These are phyloP conservation scores for Chlorops oryzae DNA, from an alignment of 1,140 invertebrate species.

Conservation along the genomic window DNA sequence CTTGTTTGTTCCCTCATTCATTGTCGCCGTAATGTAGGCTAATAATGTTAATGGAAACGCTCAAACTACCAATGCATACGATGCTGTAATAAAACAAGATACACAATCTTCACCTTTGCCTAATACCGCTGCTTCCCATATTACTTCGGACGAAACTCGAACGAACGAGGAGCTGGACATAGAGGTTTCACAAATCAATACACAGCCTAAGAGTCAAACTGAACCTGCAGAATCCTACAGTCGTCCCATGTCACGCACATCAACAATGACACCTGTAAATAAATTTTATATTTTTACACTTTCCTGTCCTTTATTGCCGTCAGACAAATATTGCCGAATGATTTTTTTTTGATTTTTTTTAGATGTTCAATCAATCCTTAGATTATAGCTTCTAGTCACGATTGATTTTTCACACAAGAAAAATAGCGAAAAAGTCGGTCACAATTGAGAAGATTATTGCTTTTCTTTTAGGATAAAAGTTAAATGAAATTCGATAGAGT, in stretches of 20 bases:
- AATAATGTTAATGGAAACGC: constrained; percentile 16
- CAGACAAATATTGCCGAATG: too few relatives aligned
- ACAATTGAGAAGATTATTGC: too few relatives aligned
- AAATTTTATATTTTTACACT: constrained; percentile 22
- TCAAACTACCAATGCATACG: neutral
- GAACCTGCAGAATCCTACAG: constrained; percentile 44
- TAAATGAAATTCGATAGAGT: too few relatives aligned
- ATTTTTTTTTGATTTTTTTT: too few relatives aligned
- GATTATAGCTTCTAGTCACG: neutral
- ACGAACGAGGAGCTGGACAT: constrained; percentile 45
- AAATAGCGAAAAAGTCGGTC: too few relatives aligned
- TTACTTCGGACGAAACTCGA: constrained; percentile 32
- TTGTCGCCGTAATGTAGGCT: too few relatives aligned
- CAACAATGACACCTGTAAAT: constrained; percentile 49
- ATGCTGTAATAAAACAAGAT: neutral
- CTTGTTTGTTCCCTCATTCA: too few relatives aligned
- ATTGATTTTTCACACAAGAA: constrained; percentile 11
- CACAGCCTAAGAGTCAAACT: constrained; percentile 43
- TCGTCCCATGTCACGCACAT: constrained; percentile 48
- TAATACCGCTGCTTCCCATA: too few relatives aligned
- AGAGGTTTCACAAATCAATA: constrained; percentile 48
- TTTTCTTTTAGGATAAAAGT: too few relatives aligned
- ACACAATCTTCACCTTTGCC: too few relatives aligned
- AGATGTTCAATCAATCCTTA: neutral
- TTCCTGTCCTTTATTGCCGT: too few relatives aligned